These are phyloP conservation scores for Ichneumoninae sp. DNA, from an alignment of 2,888 invertebrate species.

Conservation along the genomic window DNA sequence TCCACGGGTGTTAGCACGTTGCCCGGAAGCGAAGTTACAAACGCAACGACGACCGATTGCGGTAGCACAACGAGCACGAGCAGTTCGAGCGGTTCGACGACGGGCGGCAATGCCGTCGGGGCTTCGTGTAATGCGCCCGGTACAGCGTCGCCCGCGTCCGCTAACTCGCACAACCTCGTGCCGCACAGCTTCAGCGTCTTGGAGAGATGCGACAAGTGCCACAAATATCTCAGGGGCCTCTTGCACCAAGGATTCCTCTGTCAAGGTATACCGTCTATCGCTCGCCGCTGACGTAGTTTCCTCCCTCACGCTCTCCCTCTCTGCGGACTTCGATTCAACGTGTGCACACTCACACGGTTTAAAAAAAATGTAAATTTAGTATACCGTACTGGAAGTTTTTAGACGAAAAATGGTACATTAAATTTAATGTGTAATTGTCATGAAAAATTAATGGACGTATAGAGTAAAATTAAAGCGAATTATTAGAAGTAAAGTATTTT, in stretches of 20 bases:
- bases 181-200: slow-evolving; percentile 89
- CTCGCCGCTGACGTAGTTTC: not conserved
- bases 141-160: slow-evolving; percentile 67
- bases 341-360: not conserved
- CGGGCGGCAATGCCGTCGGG: slow-evolving; percentile 38
- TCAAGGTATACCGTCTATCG: slow-evolving; percentile 84
- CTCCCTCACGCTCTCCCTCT: no score
- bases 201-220: slow-evolving; percentile 90
- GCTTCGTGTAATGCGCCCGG: slow-evolving; percentile 49
- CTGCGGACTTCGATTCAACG: not conserved
- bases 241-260: slow-evolving; percentile 90
- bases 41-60: slow-evolving; percentile 58
- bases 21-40: slow-evolving; percentile 60
- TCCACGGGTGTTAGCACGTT: slow-evolving; percentile 68
- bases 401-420: no score
- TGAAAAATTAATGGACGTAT: no score
- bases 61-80: slow-evolving; percentile 12
- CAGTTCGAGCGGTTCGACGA: slow-evolving; percentile 21
- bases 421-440: no score
- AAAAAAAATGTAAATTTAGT: not conserved
- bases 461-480: no score
- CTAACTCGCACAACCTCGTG: slow-evolving; percentile 85
- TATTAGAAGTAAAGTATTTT: no score
- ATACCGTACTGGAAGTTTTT: no score
- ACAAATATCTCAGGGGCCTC: slow-evolving; percentile 89